Evolutionary conservation across 53 echinoderm and acorn worm species (phyloP), one percentile per base, ranked within the genome.

Genomic region (Stichopus horrens): DNA sequence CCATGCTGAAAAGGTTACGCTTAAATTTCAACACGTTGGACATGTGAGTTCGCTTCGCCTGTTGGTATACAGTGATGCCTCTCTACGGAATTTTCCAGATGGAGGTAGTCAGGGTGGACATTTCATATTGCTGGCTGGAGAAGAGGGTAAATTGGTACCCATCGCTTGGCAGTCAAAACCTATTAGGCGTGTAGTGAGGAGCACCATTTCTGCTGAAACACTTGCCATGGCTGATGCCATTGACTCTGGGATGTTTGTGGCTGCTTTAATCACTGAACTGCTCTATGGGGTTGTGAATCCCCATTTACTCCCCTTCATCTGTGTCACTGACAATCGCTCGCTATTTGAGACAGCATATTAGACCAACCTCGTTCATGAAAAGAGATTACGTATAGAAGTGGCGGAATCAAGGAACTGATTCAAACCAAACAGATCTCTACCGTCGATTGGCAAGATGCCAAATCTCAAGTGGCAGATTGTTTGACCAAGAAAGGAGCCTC

Each of bases 161-260:
- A 13, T 86, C 23, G 86, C 86, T 7, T 86, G 86, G 86, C 86
- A 86, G 18, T 68, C 86, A 16, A 86, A 86, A 19, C 63, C 19
- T 7, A 86, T 86, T 14, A 68, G 67, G 11, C 14, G 71, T 5
- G 73, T 86, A 5, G 86, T 66, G 22, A 19, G 86, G 52, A 86
- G 71, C 20, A 65, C 86, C 6, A 53, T 86, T 52, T 18, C 86
- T 0, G 86, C 86, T 22, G 86, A 86, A 68, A 71, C 86, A 5
- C 67, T 86, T 10, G 86, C 86, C 5, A 86, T 86, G 86, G 67
- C 86, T 52, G 71, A 86, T 66, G 86, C 86, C 11, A 68, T 86
- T 51, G 86, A 86, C 21, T 65, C 65, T 7, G 86, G 52, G 8
- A 52, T 86, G 7, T 86, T 68, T 23, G 6, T 86, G 4, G 67